Percentiles rank a stretch among this genome's conserved stretches.
These are phyloP conservation scores for Alviniconcha strummeri DNA, from an alignment of 2,888 invertebrate genomes.

Conservation along the genomic window DNA sequence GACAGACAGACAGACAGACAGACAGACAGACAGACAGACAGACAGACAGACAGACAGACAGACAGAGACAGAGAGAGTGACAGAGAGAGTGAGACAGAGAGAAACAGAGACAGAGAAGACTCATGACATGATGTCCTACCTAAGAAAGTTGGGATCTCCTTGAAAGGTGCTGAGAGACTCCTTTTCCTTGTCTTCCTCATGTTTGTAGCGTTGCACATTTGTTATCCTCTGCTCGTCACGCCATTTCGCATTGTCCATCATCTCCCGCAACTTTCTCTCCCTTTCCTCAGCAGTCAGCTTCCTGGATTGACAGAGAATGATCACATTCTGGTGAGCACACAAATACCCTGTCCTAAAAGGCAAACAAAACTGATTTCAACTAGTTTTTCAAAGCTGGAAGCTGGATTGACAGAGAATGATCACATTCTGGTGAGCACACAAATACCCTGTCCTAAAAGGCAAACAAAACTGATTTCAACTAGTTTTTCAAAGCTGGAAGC, in stretches of 20 bases:
- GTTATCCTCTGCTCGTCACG: conserved; percentile 73
- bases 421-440: too few species aligned
- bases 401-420: conserved; percentile 39
- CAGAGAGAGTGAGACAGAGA: not conserved
- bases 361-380: too few species aligned
- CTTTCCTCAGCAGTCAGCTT: conserved; percentile 77
- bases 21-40: too few species aligned
- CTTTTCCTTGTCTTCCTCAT: conserved; percentile 72
- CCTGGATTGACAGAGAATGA: conserved; percentile 40
- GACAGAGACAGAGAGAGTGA: not conserved
- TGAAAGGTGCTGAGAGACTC: conserved; percentile 32
- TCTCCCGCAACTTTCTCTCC: conserved; percentile 83
- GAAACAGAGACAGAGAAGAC: not conserved
- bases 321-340: too few species aligned
- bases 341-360: too few species aligned
- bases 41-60: too few species aligned
- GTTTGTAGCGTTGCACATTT: conserved; percentile 72
- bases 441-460: too few species aligned
- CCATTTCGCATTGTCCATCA: conserved; percentile 86
- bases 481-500: too few species aligned
- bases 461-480: too few species aligned
- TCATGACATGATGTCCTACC: conserved; percentile 20
- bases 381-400: too few species aligned
- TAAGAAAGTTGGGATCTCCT: conserved; percentile 37
- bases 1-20: too few species aligned